These are phyloP conservation scores for Holotrichia oblita DNA, from an alignment of 1,140 invertebrate species.

Conservation along the genomic window DNA sequence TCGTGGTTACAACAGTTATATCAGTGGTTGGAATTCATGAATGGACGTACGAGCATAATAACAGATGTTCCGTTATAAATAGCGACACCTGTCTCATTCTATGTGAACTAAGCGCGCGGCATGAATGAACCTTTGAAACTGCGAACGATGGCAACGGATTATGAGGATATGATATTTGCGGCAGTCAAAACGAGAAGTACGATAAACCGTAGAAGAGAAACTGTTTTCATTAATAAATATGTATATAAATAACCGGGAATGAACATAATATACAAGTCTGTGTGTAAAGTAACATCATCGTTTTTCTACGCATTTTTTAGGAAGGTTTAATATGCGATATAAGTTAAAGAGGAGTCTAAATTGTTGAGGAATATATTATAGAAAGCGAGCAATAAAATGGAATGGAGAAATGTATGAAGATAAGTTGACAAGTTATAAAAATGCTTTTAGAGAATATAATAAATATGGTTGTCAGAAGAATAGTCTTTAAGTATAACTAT, in stretches of 20 bases:
- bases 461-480: no score
- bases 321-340: no score
- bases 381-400: no score
- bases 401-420: no score
- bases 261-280: neutral
- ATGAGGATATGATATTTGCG: constrained; percentile 24
- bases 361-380: no score
- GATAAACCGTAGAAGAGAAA: neutral
- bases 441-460: no score
- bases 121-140: constrained; percentile 28
- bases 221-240: constrained; percentile 26
- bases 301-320: neutral
- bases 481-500: no score
- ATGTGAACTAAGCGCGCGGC: neutral
- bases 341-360: no score
- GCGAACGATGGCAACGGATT: constrained; percentile 14
- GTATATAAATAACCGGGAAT: neutral
- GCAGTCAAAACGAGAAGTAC: neutral
- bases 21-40: neutral
- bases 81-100: constrained; percentile 23
- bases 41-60: neutral
- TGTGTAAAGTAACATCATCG: neutral
- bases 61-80: constrained; percentile 27
- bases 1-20: neutral
- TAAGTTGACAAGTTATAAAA: no score